These are phyloP conservation scores for Saturnia japonica DNA, from an alignment of 2,888 invertebrate genomes.

Conservation along the genomic window DNA sequence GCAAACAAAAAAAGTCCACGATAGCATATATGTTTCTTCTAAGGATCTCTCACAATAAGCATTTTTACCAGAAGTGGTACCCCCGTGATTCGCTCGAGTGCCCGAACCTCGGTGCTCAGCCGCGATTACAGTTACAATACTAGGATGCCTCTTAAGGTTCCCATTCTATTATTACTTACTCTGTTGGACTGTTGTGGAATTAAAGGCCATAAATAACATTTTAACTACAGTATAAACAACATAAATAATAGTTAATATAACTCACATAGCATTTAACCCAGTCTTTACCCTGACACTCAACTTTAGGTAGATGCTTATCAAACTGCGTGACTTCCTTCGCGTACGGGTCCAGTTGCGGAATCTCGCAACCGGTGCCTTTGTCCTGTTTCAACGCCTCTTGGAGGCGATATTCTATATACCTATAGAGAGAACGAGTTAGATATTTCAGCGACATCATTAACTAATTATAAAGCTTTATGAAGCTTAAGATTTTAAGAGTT, in stretches of 20 bases:
- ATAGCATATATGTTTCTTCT: too few relatives aligned
- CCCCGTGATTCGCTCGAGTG: too few relatives aligned
- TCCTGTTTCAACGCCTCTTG: slow-evolving; percentile 60
- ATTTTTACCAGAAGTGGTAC: too few relatives aligned
- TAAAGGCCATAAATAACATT: background rate
- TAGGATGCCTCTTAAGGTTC: too few relatives aligned
- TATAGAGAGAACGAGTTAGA: slow-evolving; percentile 29
- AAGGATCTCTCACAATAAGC: too few relatives aligned
- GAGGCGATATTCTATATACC: slow-evolving; percentile 61
- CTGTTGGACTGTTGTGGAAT: too few relatives aligned
- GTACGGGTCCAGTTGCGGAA: slow-evolving; percentile 72
- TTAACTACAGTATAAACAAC: background rate
- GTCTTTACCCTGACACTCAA: slow-evolving; percentile 85
- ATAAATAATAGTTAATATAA: slow-evolving; percentile 24
- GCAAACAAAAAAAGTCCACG: too few relatives aligned
- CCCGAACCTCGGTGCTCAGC: too few relatives aligned
- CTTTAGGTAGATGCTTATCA: slow-evolving; percentile 82
- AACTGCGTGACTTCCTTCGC: slow-evolving; percentile 89
- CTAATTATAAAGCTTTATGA: background rate
- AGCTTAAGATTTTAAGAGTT: too few relatives aligned
- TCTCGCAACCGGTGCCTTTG: slow-evolving; percentile 66
- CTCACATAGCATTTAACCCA: slow-evolving; percentile 91
- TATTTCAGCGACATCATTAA: background rate
- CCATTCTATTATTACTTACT: too few relatives aligned
- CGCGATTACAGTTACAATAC: too few relatives aligned